Conservation (phyloP, 2,797 vertebrate species). For the Sebastes iracundus region DNA sequence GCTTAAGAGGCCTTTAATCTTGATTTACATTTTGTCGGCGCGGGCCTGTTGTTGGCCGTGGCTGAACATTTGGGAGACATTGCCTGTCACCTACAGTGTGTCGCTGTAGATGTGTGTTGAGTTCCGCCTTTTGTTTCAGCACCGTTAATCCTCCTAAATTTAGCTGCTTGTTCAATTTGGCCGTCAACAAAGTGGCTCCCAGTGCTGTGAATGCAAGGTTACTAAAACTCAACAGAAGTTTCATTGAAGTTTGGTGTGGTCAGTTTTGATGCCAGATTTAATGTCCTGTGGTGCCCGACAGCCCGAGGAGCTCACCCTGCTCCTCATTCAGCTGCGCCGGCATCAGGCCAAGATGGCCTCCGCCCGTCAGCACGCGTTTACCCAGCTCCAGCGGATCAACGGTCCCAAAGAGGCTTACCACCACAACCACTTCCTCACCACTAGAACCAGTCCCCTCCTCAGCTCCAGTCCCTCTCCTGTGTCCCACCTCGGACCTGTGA, state of each 20-base stretch:
- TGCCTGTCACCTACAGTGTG: not conserved
- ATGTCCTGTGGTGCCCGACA: conserved; percentile 84
- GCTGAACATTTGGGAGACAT: not conserved
- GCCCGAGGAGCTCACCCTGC: conserved; percentile 96
- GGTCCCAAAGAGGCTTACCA: conserved; percentile 84
- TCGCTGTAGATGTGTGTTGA: not conserved
- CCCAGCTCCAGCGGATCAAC: conserved; percentile 88
- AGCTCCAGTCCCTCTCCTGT: conserved; percentile 50
- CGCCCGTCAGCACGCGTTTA: conserved; percentile 88
- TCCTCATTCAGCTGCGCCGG: conserved; percentile 94
- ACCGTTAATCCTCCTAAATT: not conserved
- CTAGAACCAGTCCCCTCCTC: conserved; percentile 63
- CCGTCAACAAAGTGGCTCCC: not conserved
- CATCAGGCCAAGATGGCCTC: conserved; percentile 95
- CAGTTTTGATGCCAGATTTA: conserved; percentile 20
- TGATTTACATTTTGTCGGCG: not conserved
- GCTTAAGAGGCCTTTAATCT: not conserved
- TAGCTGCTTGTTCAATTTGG: conserved; percentile 3
- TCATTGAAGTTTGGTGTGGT: conserved; percentile 13
- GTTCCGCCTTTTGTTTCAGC: not conserved
- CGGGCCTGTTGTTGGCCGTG: not conserved
- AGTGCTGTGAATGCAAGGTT: not conserved
- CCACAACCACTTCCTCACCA: conserved; percentile 52
- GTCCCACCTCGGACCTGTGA: conserved; percentile 46
- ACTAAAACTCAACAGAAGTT: not conserved